phyloP scores from a whole-genome alignment of 2,113 vertebrate genomes.

The Sporophila hypoxantha region DNA sequence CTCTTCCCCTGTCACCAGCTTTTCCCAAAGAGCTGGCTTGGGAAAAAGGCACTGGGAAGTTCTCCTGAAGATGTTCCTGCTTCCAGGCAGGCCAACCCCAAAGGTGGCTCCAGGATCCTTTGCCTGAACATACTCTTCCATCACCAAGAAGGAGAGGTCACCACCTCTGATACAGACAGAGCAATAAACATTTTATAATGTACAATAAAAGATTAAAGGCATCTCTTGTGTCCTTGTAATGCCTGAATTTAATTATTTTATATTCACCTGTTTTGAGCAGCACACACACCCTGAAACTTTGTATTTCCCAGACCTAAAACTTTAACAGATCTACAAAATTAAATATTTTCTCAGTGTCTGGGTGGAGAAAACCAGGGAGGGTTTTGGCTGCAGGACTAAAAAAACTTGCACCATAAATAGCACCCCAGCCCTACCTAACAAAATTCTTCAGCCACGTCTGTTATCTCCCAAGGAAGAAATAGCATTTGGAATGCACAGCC shows the following conservation, averaged over 20 bases:
- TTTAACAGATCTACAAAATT: not conserved
- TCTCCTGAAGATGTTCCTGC: not conserved
- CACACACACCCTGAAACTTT: not conserved
- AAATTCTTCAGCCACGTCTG: not conserved
- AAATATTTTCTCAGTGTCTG: not conserved
- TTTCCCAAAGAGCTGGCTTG: not conserved
- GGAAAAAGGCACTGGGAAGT: not conserved
- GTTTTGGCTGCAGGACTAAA: not conserved
- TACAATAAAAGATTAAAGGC: conserved; percentile 70
- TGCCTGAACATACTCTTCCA: conserved; percentile 62
- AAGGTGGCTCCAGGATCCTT: conserved; percentile 61
- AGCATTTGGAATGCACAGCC: conserved; percentile 45
- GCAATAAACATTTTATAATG: conserved; percentile 81
- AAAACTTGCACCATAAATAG: not conserved
- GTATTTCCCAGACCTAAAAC: not conserved
- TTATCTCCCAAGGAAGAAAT: conserved; percentile 51
- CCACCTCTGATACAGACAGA: conserved; percentile 72
- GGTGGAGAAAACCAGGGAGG: not conserved
- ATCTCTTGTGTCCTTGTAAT: conserved; percentile 15
- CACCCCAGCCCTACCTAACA: not conserved
- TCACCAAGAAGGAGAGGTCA: conserved; percentile 60
- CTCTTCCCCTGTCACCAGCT: not conserved
- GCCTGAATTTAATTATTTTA: not conserved
- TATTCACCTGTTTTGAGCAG: not conserved
- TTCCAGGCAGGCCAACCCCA: conserved; percentile 35